Percentiles rank a stretch among this genome's conserved stretches.
phyloP scores from a whole-genome alignment of 2,888 invertebrate species.

The Xanthia icteritia region DNA sequence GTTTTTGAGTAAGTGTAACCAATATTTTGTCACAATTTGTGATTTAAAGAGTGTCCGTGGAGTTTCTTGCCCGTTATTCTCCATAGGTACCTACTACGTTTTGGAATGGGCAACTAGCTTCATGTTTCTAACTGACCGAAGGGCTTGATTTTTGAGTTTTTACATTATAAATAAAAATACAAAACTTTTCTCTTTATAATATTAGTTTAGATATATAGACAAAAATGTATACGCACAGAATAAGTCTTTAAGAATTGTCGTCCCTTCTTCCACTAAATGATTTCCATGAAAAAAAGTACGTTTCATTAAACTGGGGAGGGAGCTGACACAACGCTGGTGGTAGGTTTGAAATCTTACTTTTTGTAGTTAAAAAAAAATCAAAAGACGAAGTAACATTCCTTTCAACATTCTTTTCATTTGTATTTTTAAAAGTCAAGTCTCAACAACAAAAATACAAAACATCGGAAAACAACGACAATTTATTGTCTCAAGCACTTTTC shows the following conservation, averaged over 20 bases:
- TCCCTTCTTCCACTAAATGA: neutral
- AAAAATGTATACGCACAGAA: neutral
- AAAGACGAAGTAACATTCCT: neutral
- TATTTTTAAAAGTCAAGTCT: neutral
- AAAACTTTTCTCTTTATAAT: no score
- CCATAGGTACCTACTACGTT: no score
- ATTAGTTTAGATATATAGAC: neutral
- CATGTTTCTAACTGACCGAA: no score
- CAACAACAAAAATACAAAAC: conserved; percentile 24
- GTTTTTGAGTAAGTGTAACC: no score
- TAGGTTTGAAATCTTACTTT: neutral
- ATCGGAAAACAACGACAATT: conserved; percentile 1
- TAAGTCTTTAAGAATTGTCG: neutral
- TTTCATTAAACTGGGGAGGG: neutral
- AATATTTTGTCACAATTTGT: no score
- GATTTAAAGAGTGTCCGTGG: no score
- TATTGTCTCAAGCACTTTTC: conserved; percentile 8
- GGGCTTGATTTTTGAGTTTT: no score
- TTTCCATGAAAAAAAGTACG: neutral
- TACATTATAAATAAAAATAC: no score
- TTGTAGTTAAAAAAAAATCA: neutral
- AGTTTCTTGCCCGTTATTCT: no score
- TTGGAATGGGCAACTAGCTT: no score
- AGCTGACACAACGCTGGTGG: neutral
- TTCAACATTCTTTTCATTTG: neutral